phyloP scores from a whole-genome alignment of 92 coral and sea anemone genomes.

The Parazoanthus darwini region DNA sequence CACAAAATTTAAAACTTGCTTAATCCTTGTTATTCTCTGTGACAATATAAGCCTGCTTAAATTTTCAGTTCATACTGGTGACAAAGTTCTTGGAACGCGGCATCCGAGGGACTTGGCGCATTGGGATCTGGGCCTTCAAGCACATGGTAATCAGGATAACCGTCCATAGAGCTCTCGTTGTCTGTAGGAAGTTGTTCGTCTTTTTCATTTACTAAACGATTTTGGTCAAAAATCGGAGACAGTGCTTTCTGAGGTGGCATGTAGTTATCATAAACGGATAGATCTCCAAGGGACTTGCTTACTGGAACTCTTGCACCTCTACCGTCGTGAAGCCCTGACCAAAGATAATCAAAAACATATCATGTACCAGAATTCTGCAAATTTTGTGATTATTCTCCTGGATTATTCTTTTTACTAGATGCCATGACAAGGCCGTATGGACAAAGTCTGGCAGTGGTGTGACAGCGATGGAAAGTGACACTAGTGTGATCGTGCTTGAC shows the following conservation, averaged over 20 bases:
- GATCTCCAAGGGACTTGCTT: conserved; percentile 29
- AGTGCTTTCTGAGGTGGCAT: background rate
- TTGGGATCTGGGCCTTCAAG: conserved; percentile 38
- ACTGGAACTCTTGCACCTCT: background rate
- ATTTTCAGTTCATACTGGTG: too few species aligned
- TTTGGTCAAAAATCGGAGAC: background rate
- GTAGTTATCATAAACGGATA: conserved; percentile 23
- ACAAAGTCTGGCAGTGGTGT: too few species aligned
- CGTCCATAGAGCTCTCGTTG: conserved; percentile 13
- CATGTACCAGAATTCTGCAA: background rate
- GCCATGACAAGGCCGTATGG: too few species aligned
- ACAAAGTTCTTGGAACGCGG: background rate
- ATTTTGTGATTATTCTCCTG: too few species aligned
- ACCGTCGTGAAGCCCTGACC: background rate
- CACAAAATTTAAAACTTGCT: too few species aligned
- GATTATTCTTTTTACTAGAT: too few species aligned
- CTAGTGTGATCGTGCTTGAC: too few species aligned
- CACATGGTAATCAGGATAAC: conserved; percentile 31
- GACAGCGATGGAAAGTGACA: too few species aligned
- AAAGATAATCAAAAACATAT: background rate
- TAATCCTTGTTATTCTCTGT: too few species aligned
- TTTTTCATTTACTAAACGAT: background rate
- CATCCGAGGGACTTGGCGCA: conserved; percentile 17
- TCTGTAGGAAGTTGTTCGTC: conserved; percentile 20
- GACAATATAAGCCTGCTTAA: too few species aligned